Percentiles rank a stretch among this genome's conserved stretches.
These are phyloP conservation scores for Tauraco hartlaubi DNA, from an alignment of 2,797 vertebrate genomes.

Conservation along the genomic window DNA sequence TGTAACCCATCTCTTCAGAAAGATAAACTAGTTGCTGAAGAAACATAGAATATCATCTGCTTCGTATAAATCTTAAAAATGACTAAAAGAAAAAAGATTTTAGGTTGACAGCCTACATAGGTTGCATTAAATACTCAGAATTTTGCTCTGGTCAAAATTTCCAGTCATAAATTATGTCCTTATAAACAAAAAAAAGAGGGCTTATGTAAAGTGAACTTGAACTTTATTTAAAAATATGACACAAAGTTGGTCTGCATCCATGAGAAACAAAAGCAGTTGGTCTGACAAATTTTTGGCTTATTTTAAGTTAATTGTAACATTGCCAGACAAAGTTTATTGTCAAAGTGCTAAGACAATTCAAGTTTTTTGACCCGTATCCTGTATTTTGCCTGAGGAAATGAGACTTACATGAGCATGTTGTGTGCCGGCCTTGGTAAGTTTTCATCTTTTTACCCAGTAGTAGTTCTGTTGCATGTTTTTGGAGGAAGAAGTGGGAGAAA, in stretches of 20 bases:
- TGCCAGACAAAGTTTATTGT: slow-evolving; percentile 46
- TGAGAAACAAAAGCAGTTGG: slow-evolving; percentile 41
- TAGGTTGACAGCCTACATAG: neutral
- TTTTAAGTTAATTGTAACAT: slow-evolving; percentile 15
- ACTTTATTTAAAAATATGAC: slow-evolving; percentile 25
- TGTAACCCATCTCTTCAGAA: neutral
- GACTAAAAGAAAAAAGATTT: neutral
- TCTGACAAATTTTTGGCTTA: slow-evolving; percentile 49
- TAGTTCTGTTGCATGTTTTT: accelerated
- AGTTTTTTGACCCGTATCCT: slow-evolving; percentile 45
- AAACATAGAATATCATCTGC: neutral
- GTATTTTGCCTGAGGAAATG: slow-evolving; percentile 30
- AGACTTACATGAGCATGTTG: neutral
- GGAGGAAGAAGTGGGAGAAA: neutral
- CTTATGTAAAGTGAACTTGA: neutral
- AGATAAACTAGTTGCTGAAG: slow-evolving; percentile 30
- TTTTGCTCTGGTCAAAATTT: slow-evolving; percentile 18
- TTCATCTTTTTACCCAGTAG: neutral
- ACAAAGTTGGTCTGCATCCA: slow-evolving; percentile 49
- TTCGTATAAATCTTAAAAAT: neutral
- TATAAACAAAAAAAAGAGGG: neutral
- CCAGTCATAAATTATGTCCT: slow-evolving; percentile 21
- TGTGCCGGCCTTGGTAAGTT: neutral
- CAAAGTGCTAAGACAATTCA: neutral
- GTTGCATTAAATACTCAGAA: neutral